Evolutionary conservation across 2,888 invertebrate species (phyloP).

Genomic region (Leucania comma): DNA sequence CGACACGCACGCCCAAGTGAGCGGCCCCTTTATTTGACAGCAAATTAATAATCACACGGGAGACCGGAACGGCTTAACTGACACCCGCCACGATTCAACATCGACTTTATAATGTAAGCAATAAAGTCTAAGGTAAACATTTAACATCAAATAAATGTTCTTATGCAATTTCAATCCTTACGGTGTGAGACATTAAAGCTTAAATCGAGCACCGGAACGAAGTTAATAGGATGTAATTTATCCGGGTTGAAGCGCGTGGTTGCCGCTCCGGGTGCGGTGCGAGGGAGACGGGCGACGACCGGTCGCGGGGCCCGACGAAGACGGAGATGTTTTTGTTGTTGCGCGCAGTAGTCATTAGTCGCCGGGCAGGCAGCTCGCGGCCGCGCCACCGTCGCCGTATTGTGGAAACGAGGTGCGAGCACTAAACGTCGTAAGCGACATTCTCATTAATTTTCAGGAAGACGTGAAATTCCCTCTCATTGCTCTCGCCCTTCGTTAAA

Average conservation of each 20-base stretch:
- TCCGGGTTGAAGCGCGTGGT: slow-evolving; percentile 88
- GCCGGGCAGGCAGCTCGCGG: slow-evolving; percentile 77
- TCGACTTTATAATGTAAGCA: slow-evolving; percentile 83
- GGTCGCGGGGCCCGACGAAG: slow-evolving; percentile 68
- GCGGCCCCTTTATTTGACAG: slow-evolving; percentile 91
- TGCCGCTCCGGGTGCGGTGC: slow-evolving; percentile 86
- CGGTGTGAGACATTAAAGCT: slow-evolving; percentile 85
- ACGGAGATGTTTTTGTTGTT: slow-evolving; percentile 82
- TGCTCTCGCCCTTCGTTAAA: slow-evolving; percentile 82
- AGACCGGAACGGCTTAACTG: slow-evolving; percentile 84
- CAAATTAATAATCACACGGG: slow-evolving; percentile 88
- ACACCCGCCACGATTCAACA: slow-evolving; percentile 77
- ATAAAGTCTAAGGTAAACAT: slow-evolving; percentile 85
- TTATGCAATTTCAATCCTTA: slow-evolving; percentile 89
- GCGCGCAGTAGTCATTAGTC: slow-evolving; percentile 84
- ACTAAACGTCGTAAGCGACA: slow-evolving; percentile 86
- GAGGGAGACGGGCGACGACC: slow-evolving; percentile 75
- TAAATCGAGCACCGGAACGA: slow-evolving; percentile 87
- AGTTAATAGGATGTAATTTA: slow-evolving; percentile 91
- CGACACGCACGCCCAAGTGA: slow-evolving; percentile 90
- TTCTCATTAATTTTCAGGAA: slow-evolving; percentile 90
- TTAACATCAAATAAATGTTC: slow-evolving; percentile 76
- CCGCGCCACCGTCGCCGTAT: slow-evolving; percentile 82
- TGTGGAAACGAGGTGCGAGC: slow-evolving; percentile 85
- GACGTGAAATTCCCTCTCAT: slow-evolving; percentile 85